Percentiles rank a stretch among this genome's conserved stretches.
phyloP scores from a whole-genome alignment of 2,888 invertebrate species.

The Hypolimnas misippus region DNA sequence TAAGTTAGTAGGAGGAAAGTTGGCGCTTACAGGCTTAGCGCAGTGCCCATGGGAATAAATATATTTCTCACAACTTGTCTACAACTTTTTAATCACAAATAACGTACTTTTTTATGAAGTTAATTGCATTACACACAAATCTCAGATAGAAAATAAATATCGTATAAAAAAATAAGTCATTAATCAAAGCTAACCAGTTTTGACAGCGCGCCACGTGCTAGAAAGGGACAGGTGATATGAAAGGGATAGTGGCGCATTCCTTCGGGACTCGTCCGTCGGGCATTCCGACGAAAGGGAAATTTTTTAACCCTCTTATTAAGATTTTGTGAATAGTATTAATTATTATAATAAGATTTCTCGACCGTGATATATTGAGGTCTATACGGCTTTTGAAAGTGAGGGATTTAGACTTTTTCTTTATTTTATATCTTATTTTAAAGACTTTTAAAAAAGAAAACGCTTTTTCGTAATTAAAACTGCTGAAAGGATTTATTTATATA shows the following conservation, averaged over 20 bases:
- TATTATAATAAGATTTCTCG: conserved; percentile 54
- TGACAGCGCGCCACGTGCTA: conserved; percentile 45
- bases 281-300: conserved; percentile 73
- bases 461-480: background rate
- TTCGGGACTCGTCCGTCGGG: conserved; percentile 56
- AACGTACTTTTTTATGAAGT: conserved; percentile 34
- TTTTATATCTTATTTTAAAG: background rate
- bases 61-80: background rate
- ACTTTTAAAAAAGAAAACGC: background rate
- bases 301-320: conserved; percentile 60
- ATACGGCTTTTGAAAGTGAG: conserved; percentile 13
- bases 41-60: conserved; percentile 17
- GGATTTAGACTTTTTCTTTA: background rate
- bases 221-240: conserved; percentile 54
- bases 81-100: conserved; percentile 14
- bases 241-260: conserved; percentile 72
- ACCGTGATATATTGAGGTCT: conserved; percentile 52
- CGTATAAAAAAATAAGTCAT: conserved; percentile 56
- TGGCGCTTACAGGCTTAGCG: background rate
- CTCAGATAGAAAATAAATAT: conserved; percentile 48
- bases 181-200: conserved; percentile 76
- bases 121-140: conserved; percentile 62
- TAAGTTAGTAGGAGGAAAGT: conserved; percentile 35
- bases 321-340: conserved; percentile 58
- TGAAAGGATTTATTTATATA: background rate